A percentile compares a stretch with the other conserved stretches of the same genome.
Evolutionary conservation across 2,888 invertebrate species (phyloP).

Genomic region (Acronicta psi): DNA sequence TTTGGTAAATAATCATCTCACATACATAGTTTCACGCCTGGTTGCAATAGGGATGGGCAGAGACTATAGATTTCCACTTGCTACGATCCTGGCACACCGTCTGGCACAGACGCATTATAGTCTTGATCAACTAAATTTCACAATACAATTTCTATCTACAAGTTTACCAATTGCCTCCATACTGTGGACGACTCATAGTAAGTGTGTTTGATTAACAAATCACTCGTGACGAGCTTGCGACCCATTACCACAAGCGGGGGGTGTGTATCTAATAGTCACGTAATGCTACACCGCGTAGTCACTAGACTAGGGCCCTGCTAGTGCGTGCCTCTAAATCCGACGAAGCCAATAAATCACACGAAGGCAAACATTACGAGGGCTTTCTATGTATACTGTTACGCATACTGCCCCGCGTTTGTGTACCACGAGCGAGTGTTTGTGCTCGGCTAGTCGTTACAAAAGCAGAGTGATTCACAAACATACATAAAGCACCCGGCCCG

Average conservation of each 20-base stretch:
- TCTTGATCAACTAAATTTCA: too few relatives aligned
- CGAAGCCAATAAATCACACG: constrained; percentile 89
- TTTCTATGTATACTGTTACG: constrained; percentile 83
- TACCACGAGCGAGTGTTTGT: constrained; percentile 64
- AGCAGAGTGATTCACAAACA: constrained; percentile 79
- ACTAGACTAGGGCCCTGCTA: constrained; percentile 61
- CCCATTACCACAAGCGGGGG: constrained; percentile 57
- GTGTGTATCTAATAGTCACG: constrained; percentile 74
- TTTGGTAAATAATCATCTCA: too few relatives aligned
- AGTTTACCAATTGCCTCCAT: constrained; percentile 2
- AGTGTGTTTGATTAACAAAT: constrained; percentile 46
- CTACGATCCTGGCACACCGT: too few relatives aligned
- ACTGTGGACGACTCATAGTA: constrained; percentile 46
- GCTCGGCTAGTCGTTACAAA: constrained; percentile 77
- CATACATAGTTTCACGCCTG: too few relatives aligned
- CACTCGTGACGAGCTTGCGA: constrained; percentile 42
- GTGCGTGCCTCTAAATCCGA: constrained; percentile 86
- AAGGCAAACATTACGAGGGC: constrained; percentile 86
- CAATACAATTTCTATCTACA: too few relatives aligned
- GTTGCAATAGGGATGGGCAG: too few relatives aligned
- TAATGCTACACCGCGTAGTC: constrained; percentile 79
- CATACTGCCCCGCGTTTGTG: constrained; percentile 71
- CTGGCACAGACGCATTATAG: too few relatives aligned
- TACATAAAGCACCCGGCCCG: constrained; percentile 56
- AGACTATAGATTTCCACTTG: too few relatives aligned